Conservation (phyloP, 2,888 invertebrate genomes). For the Balanococcus diminutus region DNA sequence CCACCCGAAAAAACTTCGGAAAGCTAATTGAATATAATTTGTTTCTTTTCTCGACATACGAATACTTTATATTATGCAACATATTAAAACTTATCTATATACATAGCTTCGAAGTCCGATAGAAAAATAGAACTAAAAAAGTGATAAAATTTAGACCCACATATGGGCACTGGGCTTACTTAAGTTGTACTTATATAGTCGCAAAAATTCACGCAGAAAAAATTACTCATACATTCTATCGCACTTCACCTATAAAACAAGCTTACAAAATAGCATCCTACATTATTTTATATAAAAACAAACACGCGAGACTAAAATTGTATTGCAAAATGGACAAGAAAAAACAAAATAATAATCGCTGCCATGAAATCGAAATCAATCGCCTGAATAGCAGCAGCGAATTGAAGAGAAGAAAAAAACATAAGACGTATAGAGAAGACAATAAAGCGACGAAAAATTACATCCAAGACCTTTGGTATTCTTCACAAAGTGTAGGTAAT, state of each 20-base stretch:
- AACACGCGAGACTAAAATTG: background rate
- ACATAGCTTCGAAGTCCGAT: background rate
- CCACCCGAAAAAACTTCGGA: too few relatives aligned
- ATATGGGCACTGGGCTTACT: background rate
- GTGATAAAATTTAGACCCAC: background rate
- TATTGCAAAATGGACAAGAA: background rate
- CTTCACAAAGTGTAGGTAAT: background rate
- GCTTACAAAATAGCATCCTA: background rate
- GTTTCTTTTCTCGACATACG: background rate
- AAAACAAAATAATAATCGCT: background rate
- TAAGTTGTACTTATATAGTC: background rate
- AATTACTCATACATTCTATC: background rate
- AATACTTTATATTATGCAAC: background rate
- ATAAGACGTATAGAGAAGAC: background rate
- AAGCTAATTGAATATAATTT: background rate
- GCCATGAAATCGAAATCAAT: background rate
- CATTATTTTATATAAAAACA: background rate
- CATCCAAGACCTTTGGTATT: background rate
- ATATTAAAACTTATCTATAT: background rate
- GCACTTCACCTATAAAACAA: background rate
- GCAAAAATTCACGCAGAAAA: background rate
- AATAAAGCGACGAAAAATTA: conserved; percentile 13
- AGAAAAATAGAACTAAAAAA: background rate
- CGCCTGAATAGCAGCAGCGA: background rate
- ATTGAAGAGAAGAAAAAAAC: background rate